Evolutionary conservation across 2,113 vertebrate genomes (phyloP), one percentile per base, ranked within the genome.

Genomic region (Stegostoma tigrinum): DNA sequence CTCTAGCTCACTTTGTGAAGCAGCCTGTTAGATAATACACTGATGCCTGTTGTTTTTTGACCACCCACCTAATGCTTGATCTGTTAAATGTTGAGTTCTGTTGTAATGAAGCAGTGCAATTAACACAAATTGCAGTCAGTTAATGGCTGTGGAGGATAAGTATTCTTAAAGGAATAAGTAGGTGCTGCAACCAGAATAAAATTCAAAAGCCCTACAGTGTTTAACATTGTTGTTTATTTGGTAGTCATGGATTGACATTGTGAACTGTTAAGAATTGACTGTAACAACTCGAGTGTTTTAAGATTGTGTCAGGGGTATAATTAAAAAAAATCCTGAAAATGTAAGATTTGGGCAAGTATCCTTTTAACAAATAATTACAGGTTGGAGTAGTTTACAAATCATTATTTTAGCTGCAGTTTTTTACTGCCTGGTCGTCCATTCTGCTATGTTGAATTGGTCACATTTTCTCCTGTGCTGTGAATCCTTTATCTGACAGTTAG

Each of bases 1-100:
- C 97, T 97, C 97, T 97, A 98, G 97, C 97, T 98, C 97, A 97
- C 97, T 97, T 97, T 97, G 97, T 98, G 97, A 97, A 97, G 96
- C 61, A 96, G 97, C 97, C 96, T 55, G 96, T 97, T 97, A 97
- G 96, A 97, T 23, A 95, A 42, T 42, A 70, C 97, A 97, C 97
- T 97, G 96, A 97, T 97, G 96, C 97, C 97, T 96, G 96, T 95
- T 83, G 38, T 95, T 17, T 48, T 86, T 94, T 96, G 42, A 89
- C 86, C 52, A 89, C 86, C 86, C 86, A 89, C 86, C 86, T 55
- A 27, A 52, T 89, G 48, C 23, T 12, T 89, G 86, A 89, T 89
- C 86, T 89, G 48, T 89, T 48, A 12, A 27, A 48, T 55, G 55
- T 89, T 89, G 86, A 89, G 86, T 89, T 89, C 52, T 89, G 48